Conservation (phyloP, 2,888 invertebrate species). For the Sympetrum striolatum region DNA sequence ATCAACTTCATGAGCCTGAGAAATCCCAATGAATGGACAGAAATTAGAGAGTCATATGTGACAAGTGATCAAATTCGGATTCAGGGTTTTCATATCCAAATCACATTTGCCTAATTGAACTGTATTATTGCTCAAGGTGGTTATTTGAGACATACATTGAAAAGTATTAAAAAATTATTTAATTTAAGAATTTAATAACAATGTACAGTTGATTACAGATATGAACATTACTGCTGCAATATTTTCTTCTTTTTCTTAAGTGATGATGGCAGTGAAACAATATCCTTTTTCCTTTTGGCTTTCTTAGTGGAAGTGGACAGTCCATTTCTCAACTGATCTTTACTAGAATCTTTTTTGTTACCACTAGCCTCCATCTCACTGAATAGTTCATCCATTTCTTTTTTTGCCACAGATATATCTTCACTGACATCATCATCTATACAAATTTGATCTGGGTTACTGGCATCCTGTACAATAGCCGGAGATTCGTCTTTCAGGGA, state of each 20-base stretch:
- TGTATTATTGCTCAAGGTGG: too few relatives aligned
- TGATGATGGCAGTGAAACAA: neutral
- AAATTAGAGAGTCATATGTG: too few relatives aligned
- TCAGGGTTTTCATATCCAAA: too few relatives aligned
- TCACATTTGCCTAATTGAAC: too few relatives aligned
- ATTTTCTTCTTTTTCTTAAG: neutral
- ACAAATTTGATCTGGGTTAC: too few relatives aligned
- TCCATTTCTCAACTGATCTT: neutral
- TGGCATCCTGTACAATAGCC: neutral
- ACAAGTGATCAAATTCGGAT: too few relatives aligned
- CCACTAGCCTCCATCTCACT: neutral
- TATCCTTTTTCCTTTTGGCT: neutral
- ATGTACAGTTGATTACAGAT: neutral
- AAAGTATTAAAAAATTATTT: too few relatives aligned
- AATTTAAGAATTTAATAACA: too few relatives aligned
- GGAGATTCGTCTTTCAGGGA: neutral
- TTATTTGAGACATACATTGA: too few relatives aligned
- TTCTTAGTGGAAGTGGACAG: neutral
- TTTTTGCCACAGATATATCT: neutral
- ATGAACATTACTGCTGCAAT: neutral
- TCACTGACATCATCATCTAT: neutral
- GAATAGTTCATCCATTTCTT: slow-evolving; percentile 16
- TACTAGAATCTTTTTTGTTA: neutral
- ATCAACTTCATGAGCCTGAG: too few relatives aligned
- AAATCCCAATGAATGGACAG: too few relatives aligned